Evolutionary conservation across 2,113 vertebrate species (phyloP), one percentile per base, ranked within the genome.

Genomic region (Tympanuchus pallidicinctus): DNA sequence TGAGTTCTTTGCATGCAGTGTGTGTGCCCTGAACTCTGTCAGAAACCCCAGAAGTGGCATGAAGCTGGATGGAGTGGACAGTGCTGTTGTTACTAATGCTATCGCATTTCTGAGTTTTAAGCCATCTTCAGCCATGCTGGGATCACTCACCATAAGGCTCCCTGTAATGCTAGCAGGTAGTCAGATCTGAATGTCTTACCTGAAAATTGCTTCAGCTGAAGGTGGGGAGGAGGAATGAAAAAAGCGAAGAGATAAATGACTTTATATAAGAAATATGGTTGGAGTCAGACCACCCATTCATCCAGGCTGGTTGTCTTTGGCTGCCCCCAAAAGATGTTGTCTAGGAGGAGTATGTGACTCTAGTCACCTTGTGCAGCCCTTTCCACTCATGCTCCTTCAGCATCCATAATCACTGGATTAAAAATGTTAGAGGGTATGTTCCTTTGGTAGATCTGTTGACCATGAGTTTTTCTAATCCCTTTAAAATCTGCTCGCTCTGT

Each of bases 31-130:
- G 59, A 89, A 36, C 50, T 89, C 71, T 73, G 16, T 60, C 78
- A 92, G 89, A 64, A 91, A 64, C 25, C 56, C 40, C 82, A 91
- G 70, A 69, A 78, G 80, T 65, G 83, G 30, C 54, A 32, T 85
- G 88, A 78, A 72, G 8, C 80, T 61, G 83, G 80, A n/a, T 84
- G 81, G 81, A 86, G 78, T 63, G 74, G 86, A 59, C 77, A 89
- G 59, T 76, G 81, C 65, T 82, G 36, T 54, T 70, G 40, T 48
- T 86, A 48, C 34, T 89, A 72, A 32, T 63, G 65, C 43, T 61
- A 0, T 54, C 17, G 28, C 1, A 2, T 30, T 88, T 78, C 70
- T 76, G 34, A 54, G 79, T 20, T 81, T 85, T 57, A 76, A 95
- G 60, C 27, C 60, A 76, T 54, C 54, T 73, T 74, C 50, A 92